phyloP scores from a whole-genome alignment of 2,113 vertebrate species.

The Aptenodytes patagonicus region DNA sequence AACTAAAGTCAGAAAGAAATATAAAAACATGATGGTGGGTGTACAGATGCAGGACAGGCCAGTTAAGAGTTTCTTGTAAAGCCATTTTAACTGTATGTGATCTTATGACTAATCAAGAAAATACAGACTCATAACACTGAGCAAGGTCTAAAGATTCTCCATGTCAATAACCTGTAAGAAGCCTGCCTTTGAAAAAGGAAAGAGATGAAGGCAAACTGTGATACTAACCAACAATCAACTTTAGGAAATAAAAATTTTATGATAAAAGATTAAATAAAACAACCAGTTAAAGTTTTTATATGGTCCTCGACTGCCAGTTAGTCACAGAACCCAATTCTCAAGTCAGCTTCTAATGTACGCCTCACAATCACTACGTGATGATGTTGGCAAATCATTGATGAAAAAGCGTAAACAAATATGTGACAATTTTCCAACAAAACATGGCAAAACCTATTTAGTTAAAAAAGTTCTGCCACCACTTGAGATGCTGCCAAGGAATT shows the following conservation, averaged over 20 bases:
- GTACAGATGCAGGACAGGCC: not conserved
- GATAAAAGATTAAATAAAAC: not conserved
- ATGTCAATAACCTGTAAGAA: not conserved
- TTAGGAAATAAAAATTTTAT: not conserved
- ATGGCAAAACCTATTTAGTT: not conserved
- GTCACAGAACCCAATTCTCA: not conserved
- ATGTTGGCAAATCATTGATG: not conserved
- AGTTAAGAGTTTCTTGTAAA: not conserved
- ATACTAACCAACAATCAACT: not conserved
- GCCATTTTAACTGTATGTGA: not conserved
- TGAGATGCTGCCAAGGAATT: not conserved
- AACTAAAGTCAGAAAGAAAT: not conserved
- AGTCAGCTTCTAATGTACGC: not conserved
- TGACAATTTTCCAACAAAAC: not conserved
- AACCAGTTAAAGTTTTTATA: not conserved
- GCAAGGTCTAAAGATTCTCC: not conserved
- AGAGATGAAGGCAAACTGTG: not conserved
- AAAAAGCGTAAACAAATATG: not conserved
- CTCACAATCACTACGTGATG: not conserved
- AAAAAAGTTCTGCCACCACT: not conserved
- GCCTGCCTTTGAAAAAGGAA: not conserved
- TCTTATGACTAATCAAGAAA: not conserved
- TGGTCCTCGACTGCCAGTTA: not conserved
- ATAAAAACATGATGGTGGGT: not conserved
- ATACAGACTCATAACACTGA: not conserved